Base-by-base conservation (phyloP, 2,888 invertebrate genomes). In the Acrocyrtus sp. region DNA sequence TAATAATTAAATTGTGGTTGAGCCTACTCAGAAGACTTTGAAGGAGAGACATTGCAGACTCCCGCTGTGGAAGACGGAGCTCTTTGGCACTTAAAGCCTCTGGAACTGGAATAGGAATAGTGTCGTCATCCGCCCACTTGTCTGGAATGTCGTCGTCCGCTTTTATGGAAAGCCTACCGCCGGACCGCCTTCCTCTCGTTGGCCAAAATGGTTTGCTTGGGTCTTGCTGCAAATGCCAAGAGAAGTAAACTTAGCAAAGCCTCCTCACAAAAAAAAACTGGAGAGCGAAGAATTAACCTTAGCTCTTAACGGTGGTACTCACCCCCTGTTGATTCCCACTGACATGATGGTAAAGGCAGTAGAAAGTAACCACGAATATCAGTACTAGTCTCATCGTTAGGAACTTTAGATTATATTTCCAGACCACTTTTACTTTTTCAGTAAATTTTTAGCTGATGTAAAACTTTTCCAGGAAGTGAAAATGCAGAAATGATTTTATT, bases 181-280 rank as follows among this genome's bases (percentile, higher is more conserved):
- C 72, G 2, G 67, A 62, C n/a, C 76, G 53, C 41, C 72, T 58
- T 21, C 76, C 76, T 15, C 76, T 21, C 3, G 72, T 60, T n/a
- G 76, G 65, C 72, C 72, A 73, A 26, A 76, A 76, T n/a, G 76
- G 76, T 17, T 60, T 63, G 21, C 39, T 70, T 12, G 70, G 70
- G 19, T 70, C 70, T 19, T 69, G 54, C n/a, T 47, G 62, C 39
- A n/a, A n/a, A n/a, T n/a, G n/a, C n/a, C n/a, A n/a, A n/a, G n/a
- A n/a, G n/a, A n/a, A n/a, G n/a, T n/a, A n/a, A n/a, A n/a, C n/a
- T n/a, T n/a, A n/a, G n/a, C n/a, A n/a, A n/a, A n/a, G n/a, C n/a
- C n/a, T n/a, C n/a, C n/a, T n/a, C n/a, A n/a, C n/a, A n/a, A n/a
- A n/a, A n/a, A n/a, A n/a, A n/a, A n/a, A n/a, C n/a, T n/a, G n/a